Percentiles rank a stretch among this genome's conserved stretches.
Conservation (phyloP, 1,140 invertebrate species). For the Bombus polaris region DNA sequence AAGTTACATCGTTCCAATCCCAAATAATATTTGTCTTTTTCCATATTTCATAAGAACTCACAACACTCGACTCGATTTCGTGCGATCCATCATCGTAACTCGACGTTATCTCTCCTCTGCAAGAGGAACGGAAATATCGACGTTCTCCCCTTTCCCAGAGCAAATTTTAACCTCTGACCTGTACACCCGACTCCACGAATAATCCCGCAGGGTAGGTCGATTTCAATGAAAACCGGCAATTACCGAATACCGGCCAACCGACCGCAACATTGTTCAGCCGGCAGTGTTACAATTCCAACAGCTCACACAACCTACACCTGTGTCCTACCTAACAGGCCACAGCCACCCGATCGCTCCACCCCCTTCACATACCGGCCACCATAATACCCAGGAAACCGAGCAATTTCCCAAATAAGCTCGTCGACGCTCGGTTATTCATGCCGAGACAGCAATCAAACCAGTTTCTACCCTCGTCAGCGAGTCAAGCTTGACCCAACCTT, state of each 20-base stretch:
- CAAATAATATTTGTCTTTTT: background rate
- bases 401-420: slow-evolving; percentile 19
- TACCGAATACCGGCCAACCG: background rate
- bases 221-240: slow-evolving; percentile 26
- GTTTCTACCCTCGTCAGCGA: slow-evolving; percentile 23
- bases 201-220: background rate
- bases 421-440: slow-evolving; percentile 25
- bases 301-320: slow-evolving; percentile 9
- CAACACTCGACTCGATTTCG: background rate
- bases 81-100: background rate
- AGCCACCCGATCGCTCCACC: too few relatives aligned
- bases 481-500: slow-evolving; percentile 71
- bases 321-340: background rate
- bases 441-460: slow-evolving; percentile 40
- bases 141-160: background rate
- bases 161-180: background rate
- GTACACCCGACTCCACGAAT: background rate
- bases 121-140: background rate
- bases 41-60: background rate
- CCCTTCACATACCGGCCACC: too few relatives aligned
- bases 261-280: slow-evolving; percentile 25
- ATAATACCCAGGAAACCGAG: slow-evolving; percentile 18
- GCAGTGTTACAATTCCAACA: background rate
- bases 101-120: background rate
- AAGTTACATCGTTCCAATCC: background rate